A percentile compares a stretch with the other conserved stretches of the same genome.
Conservation (phyloP, 1,140 invertebrate species). For the Drosophila repleta region DNA sequence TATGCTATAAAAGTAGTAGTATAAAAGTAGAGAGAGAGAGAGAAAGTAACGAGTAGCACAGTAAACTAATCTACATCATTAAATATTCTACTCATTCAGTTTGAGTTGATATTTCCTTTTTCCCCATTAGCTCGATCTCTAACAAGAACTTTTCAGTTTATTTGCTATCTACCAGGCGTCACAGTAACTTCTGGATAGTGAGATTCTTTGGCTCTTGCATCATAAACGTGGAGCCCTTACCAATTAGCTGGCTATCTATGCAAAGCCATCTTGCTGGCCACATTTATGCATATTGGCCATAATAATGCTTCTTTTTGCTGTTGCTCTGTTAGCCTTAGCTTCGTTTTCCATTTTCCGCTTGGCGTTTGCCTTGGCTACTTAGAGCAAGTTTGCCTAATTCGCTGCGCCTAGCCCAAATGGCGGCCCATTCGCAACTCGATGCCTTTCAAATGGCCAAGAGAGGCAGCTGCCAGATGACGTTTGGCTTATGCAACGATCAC, state of each 20-base stretch:
- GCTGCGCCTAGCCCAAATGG: constrained; percentile 26
- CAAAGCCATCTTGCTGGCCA: constrained; percentile 22
- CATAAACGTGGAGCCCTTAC: not conserved
- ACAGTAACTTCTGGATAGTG: no score
- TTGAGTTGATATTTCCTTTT: no score
- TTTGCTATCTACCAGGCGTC: no score
- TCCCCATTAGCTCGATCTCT: no score
- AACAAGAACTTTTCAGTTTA: no score
- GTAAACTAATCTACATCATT: no score
- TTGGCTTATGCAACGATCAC: constrained; percentile 66
- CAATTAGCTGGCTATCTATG: constrained; percentile 29
- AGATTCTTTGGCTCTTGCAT: no score
- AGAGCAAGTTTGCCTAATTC: constrained; percentile 23
- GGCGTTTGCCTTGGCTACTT: not conserved
- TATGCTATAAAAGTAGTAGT: no score
- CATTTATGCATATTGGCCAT: constrained; percentile 27
- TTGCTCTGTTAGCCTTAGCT: not conserved
- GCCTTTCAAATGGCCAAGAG: constrained; percentile 65
- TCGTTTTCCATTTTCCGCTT: not conserved
- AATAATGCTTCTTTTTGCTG: constrained; percentile 16
- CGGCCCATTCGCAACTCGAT: constrained; percentile 50
- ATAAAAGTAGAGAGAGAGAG: no score
- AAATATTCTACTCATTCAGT: no score
- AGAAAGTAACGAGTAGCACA: no score
- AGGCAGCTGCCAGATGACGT: constrained; percentile 62